Evolutionary conservation across 2,797 vertebrate genomes (phyloP).

Genomic region (Phyllotis vaccarum): DNA sequence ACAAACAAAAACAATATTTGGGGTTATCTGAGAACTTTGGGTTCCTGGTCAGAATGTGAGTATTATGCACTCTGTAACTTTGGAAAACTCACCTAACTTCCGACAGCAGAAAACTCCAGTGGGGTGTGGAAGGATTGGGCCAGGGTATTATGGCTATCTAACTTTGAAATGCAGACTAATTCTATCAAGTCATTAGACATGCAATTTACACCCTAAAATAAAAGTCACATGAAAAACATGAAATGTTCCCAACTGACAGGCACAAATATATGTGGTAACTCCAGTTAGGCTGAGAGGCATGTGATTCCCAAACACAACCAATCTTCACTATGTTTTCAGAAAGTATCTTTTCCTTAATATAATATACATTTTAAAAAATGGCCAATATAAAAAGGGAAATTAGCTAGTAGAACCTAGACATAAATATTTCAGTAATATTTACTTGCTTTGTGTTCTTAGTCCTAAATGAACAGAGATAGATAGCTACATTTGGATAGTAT

Average conservation of each 20-base stretch:
- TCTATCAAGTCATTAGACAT: background rate
- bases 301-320: background rate
- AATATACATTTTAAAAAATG: background rate
- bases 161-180: background rate
- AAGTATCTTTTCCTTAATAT: background rate
- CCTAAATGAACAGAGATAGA: background rate
- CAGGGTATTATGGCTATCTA: background rate
- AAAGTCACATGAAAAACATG: background rate
- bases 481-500: background rate
- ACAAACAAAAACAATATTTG: background rate
- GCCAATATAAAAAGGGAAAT: background rate
- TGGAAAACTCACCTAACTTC: background rate
- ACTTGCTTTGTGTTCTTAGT: background rate
- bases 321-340: background rate
- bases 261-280: background rate
- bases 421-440: slow-evolving; percentile 10
- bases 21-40: background rate
- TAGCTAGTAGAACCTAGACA: background rate
- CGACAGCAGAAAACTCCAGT: background rate
- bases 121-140: background rate
- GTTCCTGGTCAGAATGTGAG: background rate
- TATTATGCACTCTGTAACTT: background rate
- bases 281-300: background rate
- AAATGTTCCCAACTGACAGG: background rate
- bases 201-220: background rate